Percentiles rank a stretch among this genome's conserved stretches.
Evolutionary conservation across 2,888 invertebrate species (phyloP).

Genomic region (Drosophila lutescens): DNA sequence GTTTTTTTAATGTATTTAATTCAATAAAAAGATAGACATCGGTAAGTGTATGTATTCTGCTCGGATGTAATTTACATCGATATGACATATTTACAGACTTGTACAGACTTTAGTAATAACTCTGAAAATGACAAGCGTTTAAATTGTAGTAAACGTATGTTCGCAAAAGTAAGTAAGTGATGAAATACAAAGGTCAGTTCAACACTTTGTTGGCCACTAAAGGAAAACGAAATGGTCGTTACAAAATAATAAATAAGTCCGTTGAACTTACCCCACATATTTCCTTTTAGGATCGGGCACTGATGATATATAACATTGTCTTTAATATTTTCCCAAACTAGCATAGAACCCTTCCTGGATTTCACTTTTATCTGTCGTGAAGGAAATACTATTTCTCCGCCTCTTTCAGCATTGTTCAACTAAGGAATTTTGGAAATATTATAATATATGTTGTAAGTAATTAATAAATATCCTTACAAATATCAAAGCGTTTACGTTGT

Average conservation of each 20-base stretch:
- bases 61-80: not conserved
- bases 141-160: not conserved
- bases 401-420: conserved; percentile 19
- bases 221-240: not conserved
- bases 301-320: conserved; percentile 5
- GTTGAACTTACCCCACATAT: conserved; percentile 34
- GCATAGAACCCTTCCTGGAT: conserved; percentile 19
- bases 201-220: conserved; percentile 25
- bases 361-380: not conserved
- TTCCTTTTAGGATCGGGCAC: conserved; percentile 28
- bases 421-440: not conserved
- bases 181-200: conserved; percentile 1
- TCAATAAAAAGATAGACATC: not conserved
- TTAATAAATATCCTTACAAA: conserved; percentile 16
- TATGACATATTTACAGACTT: not conserved
- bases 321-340: conserved; percentile 11
- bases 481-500: conserved; percentile 15
- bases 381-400: conserved; percentile 33
- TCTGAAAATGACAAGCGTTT: not conserved
- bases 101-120: not conserved
- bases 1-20: too few relatives aligned
- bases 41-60: not conserved
- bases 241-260: not conserved
- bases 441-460: not conserved
- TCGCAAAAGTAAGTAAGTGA: not conserved